phyloP scores from a whole-genome alignment of 1,140 invertebrate genomes.

The Neuroterus valhalla region DNA sequence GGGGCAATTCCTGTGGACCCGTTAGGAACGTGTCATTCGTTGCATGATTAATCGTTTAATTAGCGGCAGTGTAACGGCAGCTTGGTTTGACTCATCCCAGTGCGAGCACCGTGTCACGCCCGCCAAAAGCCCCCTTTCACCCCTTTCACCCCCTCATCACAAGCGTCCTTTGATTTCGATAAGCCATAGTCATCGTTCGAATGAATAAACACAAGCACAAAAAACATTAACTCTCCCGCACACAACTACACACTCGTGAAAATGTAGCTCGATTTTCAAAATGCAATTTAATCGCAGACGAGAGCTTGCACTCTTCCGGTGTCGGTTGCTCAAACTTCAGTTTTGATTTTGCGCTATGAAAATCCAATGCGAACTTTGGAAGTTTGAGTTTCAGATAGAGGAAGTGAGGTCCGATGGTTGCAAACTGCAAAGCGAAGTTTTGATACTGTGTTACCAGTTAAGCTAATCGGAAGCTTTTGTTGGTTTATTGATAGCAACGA shows the following conservation, averaged over 20 bases:
- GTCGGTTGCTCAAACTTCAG: constrained; percentile 43
- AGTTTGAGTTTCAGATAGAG: constrained; percentile 52
- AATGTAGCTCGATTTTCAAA: not conserved
- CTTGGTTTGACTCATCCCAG: constrained; percentile 60
- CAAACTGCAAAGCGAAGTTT: constrained; percentile 16
- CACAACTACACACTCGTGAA: constrained; percentile 36
- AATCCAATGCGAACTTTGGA: constrained; percentile 54
- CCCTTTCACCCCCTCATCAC: constrained; percentile 43
- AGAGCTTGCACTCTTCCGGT: constrained; percentile 41
- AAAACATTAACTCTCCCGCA: too few species aligned
- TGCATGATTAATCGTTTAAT: constrained; percentile 76
- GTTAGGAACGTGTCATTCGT: constrained; percentile 70
- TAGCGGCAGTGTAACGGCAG: constrained; percentile 71
- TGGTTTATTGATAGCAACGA: constrained; percentile 16
- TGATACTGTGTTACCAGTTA: constrained; percentile 2
- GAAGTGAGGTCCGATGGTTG: constrained; percentile 34
- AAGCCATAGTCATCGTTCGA: constrained; percentile 15
- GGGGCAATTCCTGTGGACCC: constrained; percentile 60
- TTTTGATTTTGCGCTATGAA: constrained; percentile 46
- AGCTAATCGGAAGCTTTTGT: constrained; percentile 17
- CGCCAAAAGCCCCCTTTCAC: constrained; percentile 31
- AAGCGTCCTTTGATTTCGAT: constrained; percentile 41
- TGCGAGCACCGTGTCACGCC: constrained; percentile 62
- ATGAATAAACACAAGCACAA: constrained; percentile 17
- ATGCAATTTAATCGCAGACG: constrained; percentile 51